Base-by-base conservation (phyloP, 2,888 invertebrate genomes). In the Molorchus minor region DNA sequence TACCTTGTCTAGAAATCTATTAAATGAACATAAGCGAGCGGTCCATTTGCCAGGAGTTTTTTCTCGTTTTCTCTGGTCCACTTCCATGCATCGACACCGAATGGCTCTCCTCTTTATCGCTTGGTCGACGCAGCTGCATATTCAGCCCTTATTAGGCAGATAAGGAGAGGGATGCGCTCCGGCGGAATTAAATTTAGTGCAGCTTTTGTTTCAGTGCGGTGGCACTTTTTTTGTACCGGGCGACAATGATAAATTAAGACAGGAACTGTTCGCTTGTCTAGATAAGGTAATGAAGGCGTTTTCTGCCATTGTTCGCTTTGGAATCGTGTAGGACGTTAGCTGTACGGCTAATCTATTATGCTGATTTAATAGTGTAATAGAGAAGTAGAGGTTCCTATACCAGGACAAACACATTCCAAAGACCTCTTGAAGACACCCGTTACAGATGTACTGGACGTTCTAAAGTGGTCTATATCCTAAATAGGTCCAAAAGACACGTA, bases 111-210 rank as follows among this genome's bases (percentile, higher is more conserved):
- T 29, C 17, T 33, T 30, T 12, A 13, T 36, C 33, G 35, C 16
- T 17, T 12, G 33, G 47, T 20, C 35, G 47, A 47, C 12, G 35
- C 35, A 47, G 19, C 30, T 47, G 47, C 47, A 47, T 30, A 45
- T 47, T 47, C 35, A 35, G 17, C 20, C 17, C 17, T 47, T 36
- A 35, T 13, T 19, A 19, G 10, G 17, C 20, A 20, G 47, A 47
- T 47, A 47, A 44, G 15, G 16, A 47, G 47, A 10, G 35, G 47
- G 35, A 19, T 35, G 20, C 5, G 17, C 47, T 20, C 29, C 19
- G 16, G 29, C 19, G 30, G 35, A 47, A 47, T 47, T 47, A 19
- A 47, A 35, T 47, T 47, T 47, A 35, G 12, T 15, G 3, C 12
- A 17, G 35, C 33, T 35, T 47, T 35, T 47, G 47, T 35, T 47